Base-by-base conservation (phyloP, 2,888 invertebrate species). In the Cremastinae sp. region DNA sequence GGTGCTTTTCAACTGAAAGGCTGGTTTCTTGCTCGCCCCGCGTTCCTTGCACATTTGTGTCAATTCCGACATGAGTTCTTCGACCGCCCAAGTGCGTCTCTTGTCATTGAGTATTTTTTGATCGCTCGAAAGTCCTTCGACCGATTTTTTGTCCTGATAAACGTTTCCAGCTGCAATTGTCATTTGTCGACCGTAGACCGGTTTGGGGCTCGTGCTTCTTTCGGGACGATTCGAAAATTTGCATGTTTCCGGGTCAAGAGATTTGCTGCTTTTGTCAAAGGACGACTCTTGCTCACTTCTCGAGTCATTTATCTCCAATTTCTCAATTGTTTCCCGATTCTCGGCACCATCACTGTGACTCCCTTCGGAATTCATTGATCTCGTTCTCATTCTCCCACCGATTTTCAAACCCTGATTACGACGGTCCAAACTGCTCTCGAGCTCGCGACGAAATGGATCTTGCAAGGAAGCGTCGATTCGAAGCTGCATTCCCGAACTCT, bases 41-140 rank as follows among this genome's bases (percentile, higher is more conserved):
- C 71, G 80, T 22, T 78, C 83, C 54, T 82, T 79, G 41, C 80
- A 81, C 79, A 83, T 82, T 41, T 85, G 82, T 41, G 84, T 78
- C 43, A 88, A 75, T 72, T 88, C 87, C 5, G 85, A 81, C 83
- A 88, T 85, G 3, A 88, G 78, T 34, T 86, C 85, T 65, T 88
- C 87, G 7, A 88, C 87, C 9, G 87, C 89, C 89, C 89, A 88
- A 47, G 87, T 85, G 74, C 87, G 85, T 20, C 89, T 78, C 54
- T 86, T 84, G 59, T 89, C 89, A 36, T 83, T 81, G 34, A 88
- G 78, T 34, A 84, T 82, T 45, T 79, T 77, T 14, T 79, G 71
- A 64, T 78, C 75, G 43, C 61, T 65, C 5, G 10, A 58, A 7
- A 45, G n/a, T 10, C 56, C 58, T 10, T 51, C 20, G 4, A 43